Base-by-base conservation (phyloP, 92 coral and sea anemone species). In the Phenganax subtilis region DNA sequence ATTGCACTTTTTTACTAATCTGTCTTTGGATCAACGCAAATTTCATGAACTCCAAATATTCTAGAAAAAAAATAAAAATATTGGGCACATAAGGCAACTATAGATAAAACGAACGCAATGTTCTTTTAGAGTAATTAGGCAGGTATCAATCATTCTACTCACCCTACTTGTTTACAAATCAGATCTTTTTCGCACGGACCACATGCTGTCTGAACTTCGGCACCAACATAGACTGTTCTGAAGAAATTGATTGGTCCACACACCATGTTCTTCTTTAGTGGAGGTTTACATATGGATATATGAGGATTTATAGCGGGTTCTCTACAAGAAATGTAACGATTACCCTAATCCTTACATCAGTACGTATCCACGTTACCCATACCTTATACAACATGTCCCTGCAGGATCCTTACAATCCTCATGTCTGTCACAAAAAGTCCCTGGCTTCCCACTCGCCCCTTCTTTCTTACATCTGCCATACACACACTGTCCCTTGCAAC, bases 121-220 rank as follows among this genome's bases (percentile, higher is more conserved):
- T 44, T 53, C 55, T 0, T 7, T 1, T 55, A 9, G 16, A 10
- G 9, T 57, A 16, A 74, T 11, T 17, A 10, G 27, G 14, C 57
- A 28, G 10, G 9, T 27, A 28, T 12, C 20, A 37, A 10, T n/a
- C 73, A 47, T 28, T 69, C 25, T 62, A 75, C 98, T 87, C 83
- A 96, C 99, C 99, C 99, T 31, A 96, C 99, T 90, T 96, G 99
- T 82, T 96, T 96, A 83, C 99, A 96, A 27, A 97, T 96, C 57
- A 96, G 86, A 0, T 91, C 92, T 75, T 96, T 97, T 68, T 96
- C 93, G 62, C 99, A 96, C 0, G 99, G 97, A 12, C 99, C 99
- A 76, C 99, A 96, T 37, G 99, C 96, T 1, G 99, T 97, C 78
- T 96, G 99, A 54, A 96, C 99, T 58, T 97, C 93, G 17, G 97